Evolutionary conservation across 2,113 vertebrate species (phyloP).

Genomic region (Clarias batrachus): DNA sequence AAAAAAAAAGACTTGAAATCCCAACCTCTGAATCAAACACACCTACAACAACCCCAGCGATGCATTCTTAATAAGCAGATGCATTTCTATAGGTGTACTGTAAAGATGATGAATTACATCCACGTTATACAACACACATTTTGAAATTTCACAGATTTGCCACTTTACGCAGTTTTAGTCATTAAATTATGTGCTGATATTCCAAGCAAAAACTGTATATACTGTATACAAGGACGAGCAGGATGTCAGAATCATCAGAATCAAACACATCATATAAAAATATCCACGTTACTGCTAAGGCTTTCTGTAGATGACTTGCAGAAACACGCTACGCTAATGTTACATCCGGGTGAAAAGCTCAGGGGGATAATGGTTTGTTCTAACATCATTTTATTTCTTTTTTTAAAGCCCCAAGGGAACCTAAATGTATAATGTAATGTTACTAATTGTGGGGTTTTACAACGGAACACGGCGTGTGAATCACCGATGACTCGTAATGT

Average conservation of each 20-base stretch:
- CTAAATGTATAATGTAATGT: background rate
- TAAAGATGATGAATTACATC: background rate
- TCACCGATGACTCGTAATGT: background rate
- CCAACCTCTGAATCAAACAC: slow-evolving; percentile 9
- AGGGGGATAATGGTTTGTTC: background rate
- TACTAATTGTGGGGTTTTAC: background rate
- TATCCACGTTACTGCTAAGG: slow-evolving; percentile 21
- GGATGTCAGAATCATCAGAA: background rate
- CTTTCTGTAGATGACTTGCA: background rate
- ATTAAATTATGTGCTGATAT: background rate
- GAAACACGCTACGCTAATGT: background rate
- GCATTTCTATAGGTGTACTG: background rate
- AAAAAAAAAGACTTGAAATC: slow-evolving; percentile 31
- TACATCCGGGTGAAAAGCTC: background rate
- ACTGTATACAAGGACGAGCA: slow-evolving; percentile 10
- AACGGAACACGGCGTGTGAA: background rate
- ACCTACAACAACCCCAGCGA: background rate
- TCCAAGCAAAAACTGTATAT: slow-evolving; percentile 19
- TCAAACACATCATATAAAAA: slow-evolving; percentile 35
- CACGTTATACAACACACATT: background rate
- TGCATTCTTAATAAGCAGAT: slow-evolving; percentile 33
- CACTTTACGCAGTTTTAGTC: background rate
- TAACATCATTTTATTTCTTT: background rate
- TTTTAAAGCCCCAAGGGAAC: slow-evolving; percentile 8
- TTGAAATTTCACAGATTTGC: background rate